Evolutionary conservation across 2,888 invertebrate species (phyloP).

Genomic region (Nycteola revayana): DNA sequence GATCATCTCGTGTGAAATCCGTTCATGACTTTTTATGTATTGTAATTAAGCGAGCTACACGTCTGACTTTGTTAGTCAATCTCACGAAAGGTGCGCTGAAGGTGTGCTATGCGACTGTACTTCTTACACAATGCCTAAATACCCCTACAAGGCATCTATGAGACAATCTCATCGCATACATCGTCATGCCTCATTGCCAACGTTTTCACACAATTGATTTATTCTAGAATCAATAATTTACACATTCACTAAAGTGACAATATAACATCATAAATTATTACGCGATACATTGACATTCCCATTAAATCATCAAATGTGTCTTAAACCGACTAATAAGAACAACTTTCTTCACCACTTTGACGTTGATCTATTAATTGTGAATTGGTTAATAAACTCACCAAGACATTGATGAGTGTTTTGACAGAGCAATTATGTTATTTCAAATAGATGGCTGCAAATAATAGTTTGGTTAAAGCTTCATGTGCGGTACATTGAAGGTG

Average conservation of each 20-base stretch:
- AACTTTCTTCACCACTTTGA: slow-evolving; percentile 49
- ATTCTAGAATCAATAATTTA: neutral
- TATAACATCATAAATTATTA: too few relatives aligned
- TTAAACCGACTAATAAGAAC: slow-evolving; percentile 23
- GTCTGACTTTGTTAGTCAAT: slow-evolving; percentile 6
- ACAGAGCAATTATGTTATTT: slow-evolving; percentile 57
- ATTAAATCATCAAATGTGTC: neutral
- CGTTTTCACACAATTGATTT: slow-evolving; percentile 16
- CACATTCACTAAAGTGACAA: too few relatives aligned
- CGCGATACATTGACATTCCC: too few relatives aligned
- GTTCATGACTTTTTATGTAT: slow-evolving; percentile 38
- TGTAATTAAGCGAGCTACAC: slow-evolving; percentile 27
- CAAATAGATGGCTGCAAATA: slow-evolving; percentile 36
- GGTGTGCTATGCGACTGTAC: too few relatives aligned
- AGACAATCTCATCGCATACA: neutral
- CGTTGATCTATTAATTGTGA: slow-evolving; percentile 52
- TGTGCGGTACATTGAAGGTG: slow-evolving; percentile 10
- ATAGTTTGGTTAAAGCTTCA: slow-evolving; percentile 18
- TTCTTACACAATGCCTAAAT: too few relatives aligned
- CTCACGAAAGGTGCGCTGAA: slow-evolving; percentile 13
- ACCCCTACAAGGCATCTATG: too few relatives aligned
- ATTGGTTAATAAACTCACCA: slow-evolving; percentile 47
- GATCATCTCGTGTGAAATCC: slow-evolving; percentile 67
- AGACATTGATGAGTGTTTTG: slow-evolving; percentile 53
- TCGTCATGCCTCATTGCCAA: slow-evolving; percentile 14